These are phyloP conservation scores for Sternarchorhynchus goeldii DNA, from an alignment of 2,797 vertebrate species.

Conservation along the genomic window DNA sequence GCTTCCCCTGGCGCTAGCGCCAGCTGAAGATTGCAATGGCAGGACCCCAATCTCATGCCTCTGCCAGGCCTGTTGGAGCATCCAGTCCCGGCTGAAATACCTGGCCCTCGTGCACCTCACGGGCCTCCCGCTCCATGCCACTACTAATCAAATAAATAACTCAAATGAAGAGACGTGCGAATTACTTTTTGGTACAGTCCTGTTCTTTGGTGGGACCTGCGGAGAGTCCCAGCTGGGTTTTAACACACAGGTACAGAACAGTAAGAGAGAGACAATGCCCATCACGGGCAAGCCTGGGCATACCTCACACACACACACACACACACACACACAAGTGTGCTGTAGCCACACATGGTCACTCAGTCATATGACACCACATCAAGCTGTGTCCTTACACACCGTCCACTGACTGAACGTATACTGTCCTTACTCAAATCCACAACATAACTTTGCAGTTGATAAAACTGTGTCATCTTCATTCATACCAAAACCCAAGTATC, in stretches of 20 bases:
- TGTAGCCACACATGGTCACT: not conserved
- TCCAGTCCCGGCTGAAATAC: slow-evolving; percentile 63
- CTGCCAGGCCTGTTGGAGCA: slow-evolving; percentile 70
- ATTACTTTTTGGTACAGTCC: slow-evolving; percentile 75
- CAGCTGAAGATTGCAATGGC: slow-evolving; percentile 76
- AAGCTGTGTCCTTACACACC: not conserved
- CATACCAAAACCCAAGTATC: too few relatives aligned
- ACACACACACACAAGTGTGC: slow-evolving; percentile 17
- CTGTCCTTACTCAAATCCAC: too few relatives aligned
- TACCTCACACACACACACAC: slow-evolving; percentile 43
- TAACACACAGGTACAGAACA: slow-evolving; percentile 53
- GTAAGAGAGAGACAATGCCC: slow-evolving; percentile 36
- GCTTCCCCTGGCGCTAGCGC: slow-evolving; percentile 62
- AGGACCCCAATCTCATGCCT: slow-evolving; percentile 68
- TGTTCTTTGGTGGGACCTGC: slow-evolving; percentile 68
- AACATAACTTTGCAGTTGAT: too few relatives aligned
- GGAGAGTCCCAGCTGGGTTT: slow-evolving; percentile 67
- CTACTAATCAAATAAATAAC: slow-evolving; percentile 84
- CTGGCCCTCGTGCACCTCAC: slow-evolving; percentile 60
- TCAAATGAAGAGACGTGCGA: slow-evolving; percentile 82
- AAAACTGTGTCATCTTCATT: too few relatives aligned
- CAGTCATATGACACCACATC: not conserved
- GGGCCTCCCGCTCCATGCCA: slow-evolving; percentile 52
- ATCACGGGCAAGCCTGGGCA: slow-evolving; percentile 53
- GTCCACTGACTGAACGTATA: not conserved